These are phyloP conservation scores for Phenacoccus solenopsis DNA, from an alignment of 1,140 invertebrate genomes.

Conservation along the genomic window DNA sequence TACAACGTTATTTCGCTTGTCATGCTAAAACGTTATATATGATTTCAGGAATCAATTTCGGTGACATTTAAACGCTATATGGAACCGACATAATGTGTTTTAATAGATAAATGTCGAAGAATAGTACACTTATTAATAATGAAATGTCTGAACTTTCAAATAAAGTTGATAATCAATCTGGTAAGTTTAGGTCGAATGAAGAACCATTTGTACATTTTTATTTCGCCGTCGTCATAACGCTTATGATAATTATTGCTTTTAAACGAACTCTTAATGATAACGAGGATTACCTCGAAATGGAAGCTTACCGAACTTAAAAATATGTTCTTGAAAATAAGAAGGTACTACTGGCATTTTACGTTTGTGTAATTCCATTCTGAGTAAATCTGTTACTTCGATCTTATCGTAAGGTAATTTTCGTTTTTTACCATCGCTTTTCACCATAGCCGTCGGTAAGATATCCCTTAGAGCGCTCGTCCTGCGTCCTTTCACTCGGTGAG, in stretches of 20 bases:
- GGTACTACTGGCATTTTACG: conserved; percentile 3
- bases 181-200: background rate
- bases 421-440: background rate
- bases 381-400: background rate
- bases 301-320: conserved; percentile 5
- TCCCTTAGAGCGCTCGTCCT: background rate
- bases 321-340: background rate
- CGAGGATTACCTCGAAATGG: conserved; percentile 3
- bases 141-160: conserved; percentile 11
- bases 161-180: background rate
- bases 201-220: background rate
- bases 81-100: background rate
- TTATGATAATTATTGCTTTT: background rate
- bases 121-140: background rate
- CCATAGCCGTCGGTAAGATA: background rate
- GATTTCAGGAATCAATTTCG: too few species aligned
- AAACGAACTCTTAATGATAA: background rate
- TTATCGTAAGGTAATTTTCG: background rate
- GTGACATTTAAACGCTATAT: too few species aligned
- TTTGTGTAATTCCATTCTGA: conserved; percentile 4
- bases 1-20: too few species aligned
- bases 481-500: background rate
- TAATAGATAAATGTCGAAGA: background rate
- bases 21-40: too few species aligned
- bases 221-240: background rate